Conservation (phyloP, 2,113 vertebrate genomes). For the Nerophis ophidion region DNA sequence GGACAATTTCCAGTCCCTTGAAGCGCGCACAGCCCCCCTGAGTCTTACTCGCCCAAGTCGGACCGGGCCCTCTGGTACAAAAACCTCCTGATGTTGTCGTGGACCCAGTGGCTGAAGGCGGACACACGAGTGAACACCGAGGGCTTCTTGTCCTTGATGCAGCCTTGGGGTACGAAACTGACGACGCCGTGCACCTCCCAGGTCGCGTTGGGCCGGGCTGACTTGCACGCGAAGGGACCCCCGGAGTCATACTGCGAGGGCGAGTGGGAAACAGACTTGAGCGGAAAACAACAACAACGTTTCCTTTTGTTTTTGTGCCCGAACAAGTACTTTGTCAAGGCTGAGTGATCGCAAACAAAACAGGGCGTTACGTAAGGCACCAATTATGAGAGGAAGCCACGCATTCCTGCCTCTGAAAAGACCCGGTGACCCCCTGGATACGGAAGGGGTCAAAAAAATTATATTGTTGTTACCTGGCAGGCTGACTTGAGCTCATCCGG, state of each 20-base stretch:
- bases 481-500: constrained; percentile 69
- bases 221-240: constrained; percentile 57
- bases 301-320: constrained; percentile 17
- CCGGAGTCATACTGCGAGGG: constrained; percentile 59
- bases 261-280: background rate
- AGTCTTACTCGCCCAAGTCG: constrained; percentile 4
- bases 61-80: constrained; percentile 43
- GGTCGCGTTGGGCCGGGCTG: background rate
- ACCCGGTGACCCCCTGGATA: background rate
- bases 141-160: constrained; percentile 67
- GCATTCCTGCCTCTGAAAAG: constrained; percentile 1
- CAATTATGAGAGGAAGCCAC: background rate
- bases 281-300: constrained; percentile 3
- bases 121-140: constrained; percentile 71
- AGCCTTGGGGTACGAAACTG: constrained; percentile 62
- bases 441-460: background rate
- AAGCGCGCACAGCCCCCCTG: too few species aligned
- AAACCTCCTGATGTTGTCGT: constrained; percentile 62
- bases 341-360: constrained; percentile 56
- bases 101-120: constrained; percentile 65
- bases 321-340: constrained; percentile 39
- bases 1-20: too few species aligned
- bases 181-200: constrained; percentile 69
- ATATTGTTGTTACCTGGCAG: constrained; percentile 57
- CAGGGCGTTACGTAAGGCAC: constrained; percentile 25